Percentiles rank a stretch among this genome's conserved stretches.
Evolutionary conservation across 2,113 vertebrate species (phyloP).

Genomic region (Struthidea cinerea): DNA sequence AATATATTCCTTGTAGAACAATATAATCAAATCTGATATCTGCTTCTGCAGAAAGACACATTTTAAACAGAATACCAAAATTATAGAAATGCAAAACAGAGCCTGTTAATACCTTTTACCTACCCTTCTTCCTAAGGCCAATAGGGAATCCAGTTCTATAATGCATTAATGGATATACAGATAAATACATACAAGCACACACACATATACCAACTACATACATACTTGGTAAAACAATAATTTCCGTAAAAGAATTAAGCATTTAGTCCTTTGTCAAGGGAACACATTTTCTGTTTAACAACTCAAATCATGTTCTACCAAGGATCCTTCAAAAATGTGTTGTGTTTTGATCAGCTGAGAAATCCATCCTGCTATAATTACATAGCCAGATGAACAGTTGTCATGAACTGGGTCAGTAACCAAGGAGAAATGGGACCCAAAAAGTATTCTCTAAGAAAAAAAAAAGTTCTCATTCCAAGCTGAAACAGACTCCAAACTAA

Average conservation of each 20-base stretch:
- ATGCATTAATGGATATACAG: background rate
- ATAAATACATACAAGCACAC: background rate
- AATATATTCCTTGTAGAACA: background rate
- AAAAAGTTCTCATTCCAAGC: background rate
- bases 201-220: background rate
- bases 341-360: slow-evolving; percentile 20
- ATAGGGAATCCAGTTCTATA: background rate
- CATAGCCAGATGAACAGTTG: slow-evolving; percentile 13
- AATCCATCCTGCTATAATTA: slow-evolving; percentile 18
- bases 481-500: background rate
- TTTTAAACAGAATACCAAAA: background rate
- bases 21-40: background rate
- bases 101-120: background rate
- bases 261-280: background rate
- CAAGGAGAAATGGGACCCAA: background rate
- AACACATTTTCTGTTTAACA: background rate
- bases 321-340: background rate
- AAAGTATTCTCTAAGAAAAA: background rate
- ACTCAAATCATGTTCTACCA: background rate
- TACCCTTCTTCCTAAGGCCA: background rate
- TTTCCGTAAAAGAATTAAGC: background rate
- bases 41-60: background rate
- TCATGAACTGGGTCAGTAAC: slow-evolving; percentile 1
- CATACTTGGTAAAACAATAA: background rate
- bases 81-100: background rate